Evolutionary conservation across 2,797 vertebrate species (phyloP).

Genomic region (Staurois parvus): DNA sequence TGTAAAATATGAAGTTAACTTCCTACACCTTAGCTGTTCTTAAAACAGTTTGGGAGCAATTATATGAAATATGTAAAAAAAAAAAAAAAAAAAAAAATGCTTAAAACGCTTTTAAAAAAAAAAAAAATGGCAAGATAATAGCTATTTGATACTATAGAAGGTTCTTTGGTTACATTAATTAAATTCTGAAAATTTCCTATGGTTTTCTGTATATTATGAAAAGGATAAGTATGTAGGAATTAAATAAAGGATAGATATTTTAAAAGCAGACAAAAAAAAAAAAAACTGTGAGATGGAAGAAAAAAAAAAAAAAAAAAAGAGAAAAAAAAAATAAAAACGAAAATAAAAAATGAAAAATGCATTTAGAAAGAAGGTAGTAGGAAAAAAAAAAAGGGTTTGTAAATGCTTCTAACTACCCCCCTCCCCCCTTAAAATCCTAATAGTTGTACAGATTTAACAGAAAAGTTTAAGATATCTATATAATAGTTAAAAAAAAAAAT

Average conservation of each 20-base stretch:
- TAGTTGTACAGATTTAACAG: slow-evolving; percentile 89
- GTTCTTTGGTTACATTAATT: slow-evolving; percentile 84
- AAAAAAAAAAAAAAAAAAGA: slow-evolving; percentile 66
- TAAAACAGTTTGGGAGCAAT: slow-evolving; percentile 87
- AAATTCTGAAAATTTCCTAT: slow-evolving; percentile 84
- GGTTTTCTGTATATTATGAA: slow-evolving; percentile 84
- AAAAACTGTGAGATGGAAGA: slow-evolving; percentile 65
- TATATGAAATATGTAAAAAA: slow-evolving; percentile 83
- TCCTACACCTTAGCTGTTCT: slow-evolving; percentile 91
- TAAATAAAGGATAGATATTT: slow-evolving; percentile 74
- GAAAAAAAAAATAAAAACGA: slow-evolving; percentile 64
- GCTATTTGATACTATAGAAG: slow-evolving; percentile 86
- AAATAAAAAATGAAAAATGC: slow-evolving; percentile 61
- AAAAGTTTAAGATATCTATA: slow-evolving; percentile 97
- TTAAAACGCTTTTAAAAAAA: slow-evolving; percentile 95
- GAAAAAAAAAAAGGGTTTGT: slow-evolving; percentile 76
- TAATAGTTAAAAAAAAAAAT: slow-evolving; percentile 80
- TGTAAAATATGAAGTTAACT: slow-evolving; percentile 90
- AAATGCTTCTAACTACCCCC: slow-evolving; percentile 85
- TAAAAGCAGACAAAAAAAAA: slow-evolving; percentile 72
- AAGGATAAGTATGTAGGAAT: slow-evolving; percentile 74
- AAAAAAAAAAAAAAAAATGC: slow-evolving; percentile 68
- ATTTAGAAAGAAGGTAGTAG: slow-evolving; percentile 75
- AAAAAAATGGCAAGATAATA: slow-evolving; percentile 92
- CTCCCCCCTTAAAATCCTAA: slow-evolving; percentile 87